Evolutionary conservation across 2,113 vertebrate species (phyloP).

Genomic region (Seriola rivoliana): DNA sequence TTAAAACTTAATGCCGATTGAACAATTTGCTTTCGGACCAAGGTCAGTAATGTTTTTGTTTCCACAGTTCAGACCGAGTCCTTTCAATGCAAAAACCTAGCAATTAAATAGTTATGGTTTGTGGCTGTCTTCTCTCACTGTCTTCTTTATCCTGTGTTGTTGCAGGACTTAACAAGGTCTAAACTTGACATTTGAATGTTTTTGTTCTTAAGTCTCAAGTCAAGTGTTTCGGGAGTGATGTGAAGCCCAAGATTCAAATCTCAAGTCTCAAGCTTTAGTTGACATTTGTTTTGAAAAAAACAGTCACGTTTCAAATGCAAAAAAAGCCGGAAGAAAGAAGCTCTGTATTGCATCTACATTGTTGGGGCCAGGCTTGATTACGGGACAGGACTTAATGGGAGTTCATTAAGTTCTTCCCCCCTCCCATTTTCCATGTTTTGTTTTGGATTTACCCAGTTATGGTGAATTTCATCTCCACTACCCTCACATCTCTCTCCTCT

Average conservation of each 20-base stretch:
- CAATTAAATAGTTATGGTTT: neutral
- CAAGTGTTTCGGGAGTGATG: neutral
- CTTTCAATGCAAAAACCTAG: neutral
- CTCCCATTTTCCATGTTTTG: neutral
- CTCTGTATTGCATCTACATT: neutral
- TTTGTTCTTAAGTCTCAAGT: neutral
- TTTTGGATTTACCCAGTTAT: conserved; percentile 26
- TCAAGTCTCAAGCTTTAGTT: neutral
- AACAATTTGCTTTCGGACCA: too few species aligned
- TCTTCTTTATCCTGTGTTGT: neutral
- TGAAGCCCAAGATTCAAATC: neutral
- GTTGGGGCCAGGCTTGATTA: neutral
- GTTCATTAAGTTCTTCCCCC: neutral
- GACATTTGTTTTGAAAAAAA: too few species aligned
- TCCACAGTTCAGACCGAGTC: neutral
- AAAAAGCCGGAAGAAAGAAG: neutral
- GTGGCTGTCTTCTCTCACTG: neutral
- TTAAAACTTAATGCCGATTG: neutral
- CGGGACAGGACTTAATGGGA: neutral
- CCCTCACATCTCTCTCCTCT: conserved; percentile 2
- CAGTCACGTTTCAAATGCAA: neutral
- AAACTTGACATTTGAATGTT: neutral
- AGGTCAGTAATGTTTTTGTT: neutral
- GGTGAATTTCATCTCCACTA: conserved; percentile 19
- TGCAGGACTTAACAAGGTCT: neutral